Percentiles rank a stretch among this genome's conserved stretches.
Evolutionary conservation across 2,113 vertebrate genomes (phyloP).

Genomic region (Paramisgurnus dabryanus): DNA sequence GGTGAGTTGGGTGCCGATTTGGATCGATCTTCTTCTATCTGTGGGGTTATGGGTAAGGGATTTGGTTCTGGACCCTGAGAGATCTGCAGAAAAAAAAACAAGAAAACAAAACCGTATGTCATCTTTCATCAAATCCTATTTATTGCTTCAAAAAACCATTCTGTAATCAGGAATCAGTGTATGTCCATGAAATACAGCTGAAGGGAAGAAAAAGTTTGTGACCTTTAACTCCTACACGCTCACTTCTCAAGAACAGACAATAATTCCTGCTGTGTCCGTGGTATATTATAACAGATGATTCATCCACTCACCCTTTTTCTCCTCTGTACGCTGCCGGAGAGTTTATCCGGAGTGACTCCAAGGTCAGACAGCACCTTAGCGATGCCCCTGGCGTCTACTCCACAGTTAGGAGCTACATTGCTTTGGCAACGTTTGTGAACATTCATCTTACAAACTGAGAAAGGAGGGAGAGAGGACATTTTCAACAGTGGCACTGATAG

Average conservation of each 20-base stretch:
- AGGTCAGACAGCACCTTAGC: slow-evolving; percentile 95
- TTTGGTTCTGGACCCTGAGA: slow-evolving; percentile 84
- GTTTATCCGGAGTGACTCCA: slow-evolving; percentile 95
- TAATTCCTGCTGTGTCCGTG: neutral
- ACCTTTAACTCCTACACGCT: neutral
- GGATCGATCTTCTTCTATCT: slow-evolving; percentile 86
- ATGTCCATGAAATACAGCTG: neutral
- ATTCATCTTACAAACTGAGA: slow-evolving; percentile 94
- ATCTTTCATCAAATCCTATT: neutral
- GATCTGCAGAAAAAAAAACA: slow-evolving; percentile 73
- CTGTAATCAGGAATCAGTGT: neutral
- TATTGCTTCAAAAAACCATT: neutral
- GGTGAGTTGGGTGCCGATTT: slow-evolving; percentile 95
- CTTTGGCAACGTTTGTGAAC: slow-evolving; percentile 96
- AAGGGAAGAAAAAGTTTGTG: neutral
- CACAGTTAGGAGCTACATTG: slow-evolving; percentile 96
- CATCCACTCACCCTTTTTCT: slow-evolving; percentile 84
- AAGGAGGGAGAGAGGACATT: slow-evolving; percentile 42
- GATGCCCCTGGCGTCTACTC: slow-evolving; percentile 91
- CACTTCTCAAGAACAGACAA: neutral
- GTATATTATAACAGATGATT: neutral
- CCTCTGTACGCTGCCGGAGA: slow-evolving; percentile 88
- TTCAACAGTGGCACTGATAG: neutral
- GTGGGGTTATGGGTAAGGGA: slow-evolving; percentile 75
- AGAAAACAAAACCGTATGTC: neutral